phyloP scores from a whole-genome alignment of 1,140 invertebrate species.

The Charaxes varanes region DNA sequence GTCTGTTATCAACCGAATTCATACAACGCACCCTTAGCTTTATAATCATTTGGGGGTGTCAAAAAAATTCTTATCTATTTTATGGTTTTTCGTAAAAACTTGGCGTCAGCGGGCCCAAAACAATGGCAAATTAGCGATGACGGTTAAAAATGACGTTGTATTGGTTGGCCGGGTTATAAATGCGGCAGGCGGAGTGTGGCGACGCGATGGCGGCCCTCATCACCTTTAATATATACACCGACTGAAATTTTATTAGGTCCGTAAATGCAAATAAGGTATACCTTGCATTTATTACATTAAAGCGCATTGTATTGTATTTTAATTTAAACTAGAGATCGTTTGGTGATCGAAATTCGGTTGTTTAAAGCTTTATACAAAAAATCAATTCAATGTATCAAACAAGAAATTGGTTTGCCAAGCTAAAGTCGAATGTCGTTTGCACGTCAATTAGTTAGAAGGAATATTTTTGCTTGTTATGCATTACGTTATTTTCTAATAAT shows the following conservation, averaged over 20 bases:
- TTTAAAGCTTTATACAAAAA: not conserved
- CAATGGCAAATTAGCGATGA: slow-evolving; percentile 72
- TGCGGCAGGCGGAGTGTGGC: slow-evolving; percentile 31
- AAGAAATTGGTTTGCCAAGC: no score
- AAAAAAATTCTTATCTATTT: slow-evolving; percentile 63
- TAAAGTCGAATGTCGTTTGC: no score
- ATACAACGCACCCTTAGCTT: no score
- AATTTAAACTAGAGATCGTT: no score
- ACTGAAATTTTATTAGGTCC: slow-evolving; percentile 10
- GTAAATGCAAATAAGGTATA: slow-evolving; percentile 1
- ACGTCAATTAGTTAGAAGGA: no score
- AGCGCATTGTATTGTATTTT: slow-evolving; percentile 9
- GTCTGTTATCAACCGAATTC: no score
- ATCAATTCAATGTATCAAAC: no score
- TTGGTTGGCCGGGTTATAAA: slow-evolving; percentile 49
- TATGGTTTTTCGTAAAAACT: slow-evolving; percentile 66
- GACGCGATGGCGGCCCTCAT: slow-evolving; percentile 42
- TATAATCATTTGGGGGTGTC: slow-evolving; percentile 59
- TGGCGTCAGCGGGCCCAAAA: slow-evolving; percentile 67
- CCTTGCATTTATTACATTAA: not conserved
- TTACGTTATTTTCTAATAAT: no score
- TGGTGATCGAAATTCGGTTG: not conserved
- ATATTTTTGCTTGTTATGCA: no score
- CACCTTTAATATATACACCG: slow-evolving; percentile 34
- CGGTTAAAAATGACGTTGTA: slow-evolving; percentile 68